phyloP scores from a whole-genome alignment of 2,888 invertebrate genomes.

The Nesidiocoris tenuis region DNA sequence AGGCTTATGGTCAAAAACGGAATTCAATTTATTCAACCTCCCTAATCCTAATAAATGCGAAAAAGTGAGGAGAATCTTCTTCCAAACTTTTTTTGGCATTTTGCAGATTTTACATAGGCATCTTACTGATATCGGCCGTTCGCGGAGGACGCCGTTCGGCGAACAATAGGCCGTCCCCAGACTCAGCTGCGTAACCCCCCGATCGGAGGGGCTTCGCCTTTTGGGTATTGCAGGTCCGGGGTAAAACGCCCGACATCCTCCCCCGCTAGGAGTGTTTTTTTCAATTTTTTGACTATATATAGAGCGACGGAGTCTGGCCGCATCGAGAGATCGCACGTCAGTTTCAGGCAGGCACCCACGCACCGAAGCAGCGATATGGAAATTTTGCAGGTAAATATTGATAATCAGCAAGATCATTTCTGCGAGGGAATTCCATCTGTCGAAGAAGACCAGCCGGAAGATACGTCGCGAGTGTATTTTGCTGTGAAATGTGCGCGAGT shows the following conservation, averaged over 20 bases:
- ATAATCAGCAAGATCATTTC: too few species aligned
- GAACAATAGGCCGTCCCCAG: not conserved
- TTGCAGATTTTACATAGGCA: too few species aligned
- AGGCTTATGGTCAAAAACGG: too few species aligned
- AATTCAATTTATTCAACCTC: too few species aligned
- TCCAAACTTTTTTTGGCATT: too few species aligned
- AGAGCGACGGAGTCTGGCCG: not conserved
- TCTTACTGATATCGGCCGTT: too few species aligned
- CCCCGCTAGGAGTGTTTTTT: not conserved
- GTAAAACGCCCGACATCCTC: slow-evolving; percentile 2
- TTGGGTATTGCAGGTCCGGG: too few species aligned
- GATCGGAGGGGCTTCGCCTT: not conserved
- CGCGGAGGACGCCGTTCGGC: not conserved
- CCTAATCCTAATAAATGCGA: too few species aligned
- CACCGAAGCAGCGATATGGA: not conserved
- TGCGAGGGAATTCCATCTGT: too few species aligned
- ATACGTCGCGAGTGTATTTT: not conserved
- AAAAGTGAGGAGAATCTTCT: too few species aligned
- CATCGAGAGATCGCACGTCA: not conserved
- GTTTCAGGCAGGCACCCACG: slow-evolving; percentile 5
- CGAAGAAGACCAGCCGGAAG: too few species aligned
- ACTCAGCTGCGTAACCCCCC: not conserved
- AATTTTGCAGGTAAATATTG: slow-evolving; percentile 20
- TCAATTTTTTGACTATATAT: slow-evolving; percentile 25
- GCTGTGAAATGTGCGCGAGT: not conserved